Conservation (phyloP, 2,797 vertebrate species). For the Cephalopachus bancanus region DNA sequence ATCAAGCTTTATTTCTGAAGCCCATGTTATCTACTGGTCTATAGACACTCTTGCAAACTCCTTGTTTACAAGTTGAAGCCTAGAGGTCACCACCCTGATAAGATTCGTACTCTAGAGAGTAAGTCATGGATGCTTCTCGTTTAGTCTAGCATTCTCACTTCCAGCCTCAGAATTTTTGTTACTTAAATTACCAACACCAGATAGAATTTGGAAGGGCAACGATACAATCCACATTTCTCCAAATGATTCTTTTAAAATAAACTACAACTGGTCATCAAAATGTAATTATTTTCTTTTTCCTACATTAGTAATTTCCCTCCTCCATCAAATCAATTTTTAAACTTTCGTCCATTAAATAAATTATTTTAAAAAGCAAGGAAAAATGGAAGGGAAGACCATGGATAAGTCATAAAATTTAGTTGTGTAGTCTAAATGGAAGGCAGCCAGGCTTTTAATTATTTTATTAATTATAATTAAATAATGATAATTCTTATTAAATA, state of each 20-base stretch:
- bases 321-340: no score
- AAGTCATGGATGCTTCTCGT: not conserved
- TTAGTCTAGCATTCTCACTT: not conserved
- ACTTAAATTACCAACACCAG: not conserved
- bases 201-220: not conserved
- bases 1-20: not conserved
- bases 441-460: not conserved
- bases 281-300: not conserved
- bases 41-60: not conserved
- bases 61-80: no score
- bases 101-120: not conserved
- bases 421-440: not conserved
- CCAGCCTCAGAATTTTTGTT: not conserved
- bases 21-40: not conserved
- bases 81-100: not conserved
- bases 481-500: not conserved
- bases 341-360: not conserved
- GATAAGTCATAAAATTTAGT: conserved; percentile 1
- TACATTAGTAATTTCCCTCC: not conserved
- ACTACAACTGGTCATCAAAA: not conserved
- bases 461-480: not conserved
- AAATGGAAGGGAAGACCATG: not conserved
- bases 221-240: not conserved
- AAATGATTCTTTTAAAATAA: not conserved
- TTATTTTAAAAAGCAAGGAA: not conserved